A percentile compares a stretch with the other conserved stretches of the same genome.
Conservation (phyloP, 2,797 vertebrate genomes). For the Enteromius trimaculatus region DNA sequence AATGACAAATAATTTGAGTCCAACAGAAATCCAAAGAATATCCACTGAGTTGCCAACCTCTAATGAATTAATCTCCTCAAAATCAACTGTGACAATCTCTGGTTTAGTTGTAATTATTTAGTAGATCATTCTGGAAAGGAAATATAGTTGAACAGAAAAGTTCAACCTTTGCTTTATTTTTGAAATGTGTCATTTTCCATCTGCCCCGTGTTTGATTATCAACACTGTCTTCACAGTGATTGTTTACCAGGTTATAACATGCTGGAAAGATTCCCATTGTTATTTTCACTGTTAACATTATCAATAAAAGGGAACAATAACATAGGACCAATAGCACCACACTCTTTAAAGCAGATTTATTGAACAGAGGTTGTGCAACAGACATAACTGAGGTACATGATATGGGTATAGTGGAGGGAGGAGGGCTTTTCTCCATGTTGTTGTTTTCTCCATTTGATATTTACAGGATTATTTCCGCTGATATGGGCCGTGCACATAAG, state of each 20-base stretch:
- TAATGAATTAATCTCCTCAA: neutral
- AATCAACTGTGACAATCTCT: neutral
- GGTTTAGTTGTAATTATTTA: neutral
- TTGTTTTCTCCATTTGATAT: slow-evolving; percentile 28
- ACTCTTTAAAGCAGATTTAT: slow-evolving; percentile 91
- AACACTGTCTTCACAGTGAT: neutral
- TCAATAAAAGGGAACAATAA: slow-evolving; percentile 75
- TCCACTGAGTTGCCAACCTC: slow-evolving; percentile 7
- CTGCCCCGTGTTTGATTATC: neutral
- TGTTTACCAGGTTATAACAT: slow-evolving; percentile 2
- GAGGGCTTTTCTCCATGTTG: slow-evolving; percentile 65
- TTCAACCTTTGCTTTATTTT: neutral
- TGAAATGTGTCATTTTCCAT: neutral
- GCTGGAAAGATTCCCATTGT: slow-evolving; percentile 17
- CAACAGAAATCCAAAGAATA: slow-evolving; percentile 30
- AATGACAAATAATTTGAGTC: slow-evolving; percentile 30
- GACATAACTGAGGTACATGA: slow-evolving; percentile 92
- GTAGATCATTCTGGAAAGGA: neutral
- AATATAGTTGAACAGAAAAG: neutral
- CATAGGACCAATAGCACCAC: slow-evolving; percentile 84
- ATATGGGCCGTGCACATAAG: neutral
- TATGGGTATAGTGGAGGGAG: slow-evolving; percentile 76
- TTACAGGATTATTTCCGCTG: slow-evolving; percentile 10
- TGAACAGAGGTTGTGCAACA: slow-evolving; percentile 91
- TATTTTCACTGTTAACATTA: slow-evolving; percentile 39